phyloP scores from a whole-genome alignment of 2,888 invertebrate species.

The Adelphocoris suturalis region DNA sequence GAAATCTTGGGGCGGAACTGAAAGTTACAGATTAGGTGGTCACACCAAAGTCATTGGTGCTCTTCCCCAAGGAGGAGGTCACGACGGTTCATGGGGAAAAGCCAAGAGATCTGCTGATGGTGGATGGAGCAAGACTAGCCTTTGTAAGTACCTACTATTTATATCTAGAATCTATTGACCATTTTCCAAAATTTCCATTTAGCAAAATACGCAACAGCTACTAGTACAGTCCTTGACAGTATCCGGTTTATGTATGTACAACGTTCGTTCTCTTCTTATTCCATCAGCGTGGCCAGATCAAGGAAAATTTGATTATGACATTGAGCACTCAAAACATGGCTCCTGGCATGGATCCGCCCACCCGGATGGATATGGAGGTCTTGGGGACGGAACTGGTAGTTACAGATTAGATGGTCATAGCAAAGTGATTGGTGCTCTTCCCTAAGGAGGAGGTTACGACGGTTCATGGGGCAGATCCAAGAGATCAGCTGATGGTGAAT shows the following conservation, averaged over 20 bases:
- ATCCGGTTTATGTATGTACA: no score
- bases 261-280: neutral
- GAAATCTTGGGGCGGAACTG: constrained; percentile 73
- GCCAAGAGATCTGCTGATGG: constrained; percentile 50
- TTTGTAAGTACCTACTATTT: neutral
- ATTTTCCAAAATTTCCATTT: no score
- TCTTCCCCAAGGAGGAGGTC: constrained; percentile 71
- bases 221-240: no score
- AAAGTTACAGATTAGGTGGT: constrained; percentile 69
- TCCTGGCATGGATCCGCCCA: constrained; percentile 72
- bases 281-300: constrained; percentile 61
- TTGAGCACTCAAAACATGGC: constrained; percentile 72
- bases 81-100: constrained; percentile 5
- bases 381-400: constrained; percentile 73
- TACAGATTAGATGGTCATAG: constrained; percentile 65
- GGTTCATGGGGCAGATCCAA: neutral
- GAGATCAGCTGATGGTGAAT: constrained; percentile 37
- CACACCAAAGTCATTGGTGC: constrained; percentile 69
- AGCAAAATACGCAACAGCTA: no score
- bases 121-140: constrained; percentile 31
- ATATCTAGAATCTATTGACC: no score
- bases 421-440: constrained; percentile 71
- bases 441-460: constrained; percentile 62
- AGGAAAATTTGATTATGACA: constrained; percentile 71
- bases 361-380: constrained; percentile 73